These are phyloP conservation scores for Limosa lapponica DNA, from an alignment of 2,797 vertebrate genomes.

Conservation along the genomic window DNA sequence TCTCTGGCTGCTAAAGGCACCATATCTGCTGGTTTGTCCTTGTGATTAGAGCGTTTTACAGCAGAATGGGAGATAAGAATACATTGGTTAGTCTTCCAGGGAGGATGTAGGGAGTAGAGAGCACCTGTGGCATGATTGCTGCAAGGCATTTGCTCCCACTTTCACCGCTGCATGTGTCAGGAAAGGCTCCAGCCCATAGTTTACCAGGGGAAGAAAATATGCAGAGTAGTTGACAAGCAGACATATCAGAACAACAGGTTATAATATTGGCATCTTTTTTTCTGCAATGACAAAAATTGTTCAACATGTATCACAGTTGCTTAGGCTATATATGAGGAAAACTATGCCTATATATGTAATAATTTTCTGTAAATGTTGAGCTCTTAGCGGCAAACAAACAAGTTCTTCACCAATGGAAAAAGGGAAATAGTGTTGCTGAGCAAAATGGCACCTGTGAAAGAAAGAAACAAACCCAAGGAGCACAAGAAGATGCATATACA, in stretches of 20 bases:
- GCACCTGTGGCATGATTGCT: not conserved
- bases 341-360: not conserved
- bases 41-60: not conserved
- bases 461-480: not conserved
- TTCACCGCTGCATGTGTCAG: not conserved
- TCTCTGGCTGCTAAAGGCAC: not conserved
- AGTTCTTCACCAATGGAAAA: not conserved
- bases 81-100: not conserved
- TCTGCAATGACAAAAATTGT: not conserved
- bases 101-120: not conserved
- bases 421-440: not conserved
- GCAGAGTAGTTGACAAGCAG: not conserved
- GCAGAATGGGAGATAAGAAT: not conserved
- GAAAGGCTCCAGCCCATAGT: not conserved
- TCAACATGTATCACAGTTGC: not conserved
- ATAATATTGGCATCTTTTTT: not conserved
- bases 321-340: not conserved
- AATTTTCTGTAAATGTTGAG: not conserved
- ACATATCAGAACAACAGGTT: not conserved
- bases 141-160: not conserved
- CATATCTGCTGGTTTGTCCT: not conserved
- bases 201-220: not conserved
- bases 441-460: not conserved
- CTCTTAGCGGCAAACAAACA: rapidly evolving
- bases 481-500: not conserved